phyloP scores from a whole-genome alignment of 2,797 vertebrate genomes.

The Monodelphis domestica region DNA sequence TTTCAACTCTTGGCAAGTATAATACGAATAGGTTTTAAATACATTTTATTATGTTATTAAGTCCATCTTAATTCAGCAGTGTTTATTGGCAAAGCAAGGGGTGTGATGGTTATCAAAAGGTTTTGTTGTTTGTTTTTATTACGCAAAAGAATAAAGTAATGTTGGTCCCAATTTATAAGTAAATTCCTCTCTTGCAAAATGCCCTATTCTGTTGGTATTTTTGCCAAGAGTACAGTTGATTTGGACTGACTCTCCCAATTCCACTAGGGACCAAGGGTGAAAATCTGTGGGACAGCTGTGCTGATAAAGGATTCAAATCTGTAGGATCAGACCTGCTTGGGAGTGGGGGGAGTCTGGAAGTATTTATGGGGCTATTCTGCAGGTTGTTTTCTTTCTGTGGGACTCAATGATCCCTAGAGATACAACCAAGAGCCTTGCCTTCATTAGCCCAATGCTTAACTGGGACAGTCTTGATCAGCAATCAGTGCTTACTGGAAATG shows the following conservation, averaged over 20 bases:
- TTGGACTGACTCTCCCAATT: not conserved
- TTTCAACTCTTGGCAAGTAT: not conserved
- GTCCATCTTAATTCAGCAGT: not conserved
- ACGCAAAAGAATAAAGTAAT: not conserved
- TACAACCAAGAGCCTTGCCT: not conserved
- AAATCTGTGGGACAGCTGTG: not conserved
- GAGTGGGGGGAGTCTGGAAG: not conserved
- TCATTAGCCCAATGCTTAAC: conserved; percentile 6
- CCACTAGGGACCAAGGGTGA: not conserved
- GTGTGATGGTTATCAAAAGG: not conserved
- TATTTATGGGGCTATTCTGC: not conserved
- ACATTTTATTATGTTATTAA: too few relatives aligned
- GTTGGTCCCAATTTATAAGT: not conserved
- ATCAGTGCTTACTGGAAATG: not conserved
- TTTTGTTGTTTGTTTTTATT: conserved; percentile 1
- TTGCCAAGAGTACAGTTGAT: not conserved
- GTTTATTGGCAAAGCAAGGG: conserved; percentile 12
- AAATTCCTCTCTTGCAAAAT: not conserved
- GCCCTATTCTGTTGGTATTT: not conserved
- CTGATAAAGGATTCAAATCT: not conserved
- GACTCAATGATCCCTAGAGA: not conserved
- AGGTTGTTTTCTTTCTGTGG: not conserved
- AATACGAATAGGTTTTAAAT: too few relatives aligned
- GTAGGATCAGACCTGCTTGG: not conserved
- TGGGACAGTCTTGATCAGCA: conserved; percentile 1